Evolutionary conservation across 2,888 invertebrate genomes (phyloP), one percentile per base, ranked within the genome.

Genomic region (Exephanes ischioxanthus): DNA sequence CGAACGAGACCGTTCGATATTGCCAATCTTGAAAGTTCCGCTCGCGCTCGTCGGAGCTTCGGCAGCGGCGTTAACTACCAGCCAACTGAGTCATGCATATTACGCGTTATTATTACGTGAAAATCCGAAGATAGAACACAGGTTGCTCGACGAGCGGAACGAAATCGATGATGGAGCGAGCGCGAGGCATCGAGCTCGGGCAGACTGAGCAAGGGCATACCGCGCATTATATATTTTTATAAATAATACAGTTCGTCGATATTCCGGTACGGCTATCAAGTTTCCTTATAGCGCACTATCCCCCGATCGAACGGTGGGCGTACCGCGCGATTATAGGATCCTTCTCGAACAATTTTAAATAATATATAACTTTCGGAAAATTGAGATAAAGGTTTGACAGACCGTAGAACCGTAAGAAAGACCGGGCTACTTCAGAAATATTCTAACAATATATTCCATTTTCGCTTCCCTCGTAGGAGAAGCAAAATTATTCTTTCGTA

Each of bases 1-100:
- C 45, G 81, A 70, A 75, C 58, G 22, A 11, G 22, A 75, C 66
- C 73, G 72, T 80, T 80, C 67, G 78, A 83, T 83, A 84, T 87
- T 84, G 81, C 77, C 81, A 84, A 84, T 84, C 72, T 72, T 53
- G 55, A 53, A 70, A 85, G 83, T 84, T 87, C 70, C 68, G 61
- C 66, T 72, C 26, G 75, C 71, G 78, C 75, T 45, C 70, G 78
- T 68, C 66, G 63, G 63, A 70, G 83, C 48, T 51, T 7, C 16
- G 37, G 9, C 26, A n/a, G 67, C 41, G 22, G 41, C 41, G 26
- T 80, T 63, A 71, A 80, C 70, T 67, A 70, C 61, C 30, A 80
- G 66, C 63, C 73, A 70, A 78, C 37, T 53, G 48, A 51, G 30
- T 30, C 48, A 45, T 22, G 30, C 58, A 68, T 61, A 77, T 78